Percentiles rank a stretch among this genome's conserved stretches.
phyloP scores from a whole-genome alignment of 2,888 invertebrate genomes.

The Ormyrus pomaceus region DNA sequence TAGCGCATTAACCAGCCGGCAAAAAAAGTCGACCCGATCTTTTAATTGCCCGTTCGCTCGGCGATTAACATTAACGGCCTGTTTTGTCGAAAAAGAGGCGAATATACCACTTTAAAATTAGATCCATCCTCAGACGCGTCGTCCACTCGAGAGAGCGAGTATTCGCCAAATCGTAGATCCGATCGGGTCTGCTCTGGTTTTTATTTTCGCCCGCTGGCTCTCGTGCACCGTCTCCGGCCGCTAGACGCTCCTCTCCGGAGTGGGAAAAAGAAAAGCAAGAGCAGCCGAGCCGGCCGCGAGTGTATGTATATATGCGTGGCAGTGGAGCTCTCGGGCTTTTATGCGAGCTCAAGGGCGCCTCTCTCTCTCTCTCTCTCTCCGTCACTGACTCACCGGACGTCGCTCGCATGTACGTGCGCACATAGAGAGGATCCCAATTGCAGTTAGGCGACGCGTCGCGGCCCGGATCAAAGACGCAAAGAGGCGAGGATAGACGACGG shows the following conservation, averaged over 20 bases:
- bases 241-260: slow-evolving; percentile 8
- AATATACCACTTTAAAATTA: neutral
- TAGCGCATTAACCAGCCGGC: neutral
- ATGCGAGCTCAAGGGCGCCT: slow-evolving; percentile 68
- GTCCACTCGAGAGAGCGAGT: neutral
- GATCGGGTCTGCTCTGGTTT: neutral
- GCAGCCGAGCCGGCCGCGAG: neutral
- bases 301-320: slow-evolving; percentile 8
- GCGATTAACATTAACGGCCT: too few relatives aligned
- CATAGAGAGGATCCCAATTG: slow-evolving; percentile 69
- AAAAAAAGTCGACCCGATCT: neutral
- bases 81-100: neutral
- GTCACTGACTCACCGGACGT: slow-evolving; percentile 66
- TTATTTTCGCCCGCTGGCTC: neutral
- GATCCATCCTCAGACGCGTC: neutral
- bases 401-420: slow-evolving; percentile 41
- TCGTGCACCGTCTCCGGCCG: neutral
- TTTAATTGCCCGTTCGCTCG: too few relatives aligned
- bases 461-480: too few relatives aligned
- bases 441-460: slow-evolving; percentile 45
- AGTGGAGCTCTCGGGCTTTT: slow-evolving; percentile 57
- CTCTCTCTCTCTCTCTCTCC: slow-evolving; percentile 4
- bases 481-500: neutral
- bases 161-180: neutral
- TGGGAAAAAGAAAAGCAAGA: slow-evolving; percentile 24